These are phyloP conservation scores for Podarcis siculus DNA, from an alignment of 2,797 vertebrate species.

Conservation along the genomic window DNA sequence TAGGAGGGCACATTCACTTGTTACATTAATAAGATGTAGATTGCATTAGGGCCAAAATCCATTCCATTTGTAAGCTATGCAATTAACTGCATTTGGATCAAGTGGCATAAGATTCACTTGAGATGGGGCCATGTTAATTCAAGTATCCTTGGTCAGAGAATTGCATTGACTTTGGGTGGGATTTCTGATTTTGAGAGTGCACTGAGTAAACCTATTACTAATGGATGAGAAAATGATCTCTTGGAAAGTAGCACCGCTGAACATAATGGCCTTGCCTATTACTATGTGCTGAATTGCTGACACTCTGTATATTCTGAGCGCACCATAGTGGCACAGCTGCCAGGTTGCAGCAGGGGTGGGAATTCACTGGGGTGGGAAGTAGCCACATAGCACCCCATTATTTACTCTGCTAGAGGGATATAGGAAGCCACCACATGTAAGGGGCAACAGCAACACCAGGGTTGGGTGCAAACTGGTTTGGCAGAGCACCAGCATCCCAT, in stretches of 20 bases:
- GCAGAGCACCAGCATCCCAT: too few relatives aligned
- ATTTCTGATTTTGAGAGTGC: neutral
- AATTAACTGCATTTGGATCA: neutral
- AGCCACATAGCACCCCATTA: too few relatives aligned
- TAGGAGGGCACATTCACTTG: neutral
- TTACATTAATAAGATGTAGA: neutral
- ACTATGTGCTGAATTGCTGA: neutral
- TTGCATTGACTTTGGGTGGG: neutral
- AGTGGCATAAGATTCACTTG: neutral
- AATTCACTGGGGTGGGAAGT: neutral
- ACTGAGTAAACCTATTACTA: neutral
- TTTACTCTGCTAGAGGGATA: neutral
- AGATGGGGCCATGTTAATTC: neutral
- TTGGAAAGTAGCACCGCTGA: neutral
- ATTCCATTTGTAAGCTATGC: neutral
- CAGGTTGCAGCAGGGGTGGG: neutral
- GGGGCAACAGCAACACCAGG: neutral
- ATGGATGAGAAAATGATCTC: constrained; percentile 8
- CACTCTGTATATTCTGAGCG: neutral
- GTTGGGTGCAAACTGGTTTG: neutral
- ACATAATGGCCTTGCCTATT: neutral
- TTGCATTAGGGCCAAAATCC: neutral
- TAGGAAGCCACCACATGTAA: neutral
- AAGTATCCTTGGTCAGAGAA: neutral
- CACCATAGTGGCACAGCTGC: neutral